A percentile compares a stretch with the other conserved stretches of the same genome.
Evolutionary conservation across 2,113 vertebrate species (phyloP).

Genomic region (Dasyprocta punctata): DNA sequence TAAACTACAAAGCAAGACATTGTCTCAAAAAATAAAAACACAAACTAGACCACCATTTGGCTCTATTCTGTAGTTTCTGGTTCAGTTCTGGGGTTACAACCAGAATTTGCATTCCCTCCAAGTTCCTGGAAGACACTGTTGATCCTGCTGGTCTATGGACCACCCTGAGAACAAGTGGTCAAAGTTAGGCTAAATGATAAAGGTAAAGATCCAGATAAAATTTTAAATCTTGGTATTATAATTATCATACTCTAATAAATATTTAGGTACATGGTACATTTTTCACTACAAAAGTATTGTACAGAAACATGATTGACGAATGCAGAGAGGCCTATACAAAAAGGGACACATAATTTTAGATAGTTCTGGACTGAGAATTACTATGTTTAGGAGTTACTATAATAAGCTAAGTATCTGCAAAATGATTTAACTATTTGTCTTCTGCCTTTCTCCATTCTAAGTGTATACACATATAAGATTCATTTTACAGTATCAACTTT

Average conservation of each 20-base stretch:
- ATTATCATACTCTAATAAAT: neutral
- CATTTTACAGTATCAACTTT: neutral
- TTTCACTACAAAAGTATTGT: neutral
- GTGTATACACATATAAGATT: neutral
- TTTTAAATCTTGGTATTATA: neutral
- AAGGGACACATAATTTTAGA: neutral
- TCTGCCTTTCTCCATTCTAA: neutral
- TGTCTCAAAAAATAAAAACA: neutral
- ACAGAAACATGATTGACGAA: neutral
- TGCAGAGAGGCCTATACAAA: neutral
- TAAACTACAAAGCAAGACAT: neutral
- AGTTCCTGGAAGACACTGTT: neutral
- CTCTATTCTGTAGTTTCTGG: neutral
- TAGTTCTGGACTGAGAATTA: neutral
- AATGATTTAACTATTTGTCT: neutral
- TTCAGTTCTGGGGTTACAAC: neutral
- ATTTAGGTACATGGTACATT: conserved; percentile 3
- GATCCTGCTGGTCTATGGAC: neutral
- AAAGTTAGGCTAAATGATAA: neutral
- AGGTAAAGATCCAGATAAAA: conserved; percentile 5
- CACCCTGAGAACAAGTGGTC: neutral
- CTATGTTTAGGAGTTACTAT: neutral
- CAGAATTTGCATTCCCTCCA: neutral
- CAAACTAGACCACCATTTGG: neutral
- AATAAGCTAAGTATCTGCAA: conserved; percentile 26